Conservation (phyloP, 2,113 vertebrate genomes). For the pig (Sus scrofa) region T2T-Sscrofa CM000823.6:34213001-34213500, state of each 20-base stretch:
- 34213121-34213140: neutral
- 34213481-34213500: too few relatives aligned
- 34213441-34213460: too few relatives aligned
- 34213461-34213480: too few relatives aligned
- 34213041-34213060: neutral
- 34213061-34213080: constrained; percentile 10
- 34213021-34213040: neutral
- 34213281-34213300: neutral
- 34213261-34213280: neutral
- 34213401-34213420: too few relatives aligned
- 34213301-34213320: neutral
- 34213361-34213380: neutral
- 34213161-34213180: neutral
- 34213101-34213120: neutral
- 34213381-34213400: neutral
- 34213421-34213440: too few relatives aligned
- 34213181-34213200: neutral
- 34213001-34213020: neutral
- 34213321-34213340: neutral
- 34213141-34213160: neutral
- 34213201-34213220: neutral
- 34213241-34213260: neutral
- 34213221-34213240: neutral
- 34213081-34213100: neutral
- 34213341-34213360: neutral